These are phyloP conservation scores for Tapera naevia DNA, from an alignment of 2,797 vertebrate genomes.

Conservation along the genomic window DNA sequence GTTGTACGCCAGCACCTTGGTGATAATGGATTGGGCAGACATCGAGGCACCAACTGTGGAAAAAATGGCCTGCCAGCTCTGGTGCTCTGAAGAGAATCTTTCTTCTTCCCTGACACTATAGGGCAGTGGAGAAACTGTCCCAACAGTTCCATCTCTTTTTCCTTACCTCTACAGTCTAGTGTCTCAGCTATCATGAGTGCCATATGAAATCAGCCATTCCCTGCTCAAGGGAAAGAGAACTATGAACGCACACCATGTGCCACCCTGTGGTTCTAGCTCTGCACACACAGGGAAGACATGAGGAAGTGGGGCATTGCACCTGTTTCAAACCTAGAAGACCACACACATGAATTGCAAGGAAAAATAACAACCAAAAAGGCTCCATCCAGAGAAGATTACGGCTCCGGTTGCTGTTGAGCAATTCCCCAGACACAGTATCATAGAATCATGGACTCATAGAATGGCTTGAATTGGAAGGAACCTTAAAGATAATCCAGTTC, in stretches of 20 bases:
- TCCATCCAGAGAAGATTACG: neutral
- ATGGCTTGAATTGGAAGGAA: too few species aligned
- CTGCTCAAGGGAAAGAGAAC: neutral
- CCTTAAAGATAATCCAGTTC: too few species aligned
- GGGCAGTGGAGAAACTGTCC: neutral
- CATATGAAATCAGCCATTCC: neutral
- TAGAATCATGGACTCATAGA: too few species aligned
- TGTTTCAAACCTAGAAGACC: neutral
- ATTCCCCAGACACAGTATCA: neutral
- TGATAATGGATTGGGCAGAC: neutral
- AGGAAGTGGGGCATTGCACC: neutral
- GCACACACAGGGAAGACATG: neutral
- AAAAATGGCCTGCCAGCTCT: neutral
- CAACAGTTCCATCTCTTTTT: neutral
- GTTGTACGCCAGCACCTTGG: neutral
- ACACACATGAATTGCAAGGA: neutral
- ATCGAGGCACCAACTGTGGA: neutral
- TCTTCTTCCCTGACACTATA: neutral
- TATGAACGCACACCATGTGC: neutral
- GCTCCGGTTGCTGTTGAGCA: neutral
- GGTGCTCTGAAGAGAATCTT: neutral
- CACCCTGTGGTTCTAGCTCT: neutral
- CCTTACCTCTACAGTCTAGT: neutral
- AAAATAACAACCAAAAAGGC: neutral
- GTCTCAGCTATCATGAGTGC: neutral